phyloP scores from a whole-genome alignment of 2,888 invertebrate genomes.

The Ophion slaviceki region DNA sequence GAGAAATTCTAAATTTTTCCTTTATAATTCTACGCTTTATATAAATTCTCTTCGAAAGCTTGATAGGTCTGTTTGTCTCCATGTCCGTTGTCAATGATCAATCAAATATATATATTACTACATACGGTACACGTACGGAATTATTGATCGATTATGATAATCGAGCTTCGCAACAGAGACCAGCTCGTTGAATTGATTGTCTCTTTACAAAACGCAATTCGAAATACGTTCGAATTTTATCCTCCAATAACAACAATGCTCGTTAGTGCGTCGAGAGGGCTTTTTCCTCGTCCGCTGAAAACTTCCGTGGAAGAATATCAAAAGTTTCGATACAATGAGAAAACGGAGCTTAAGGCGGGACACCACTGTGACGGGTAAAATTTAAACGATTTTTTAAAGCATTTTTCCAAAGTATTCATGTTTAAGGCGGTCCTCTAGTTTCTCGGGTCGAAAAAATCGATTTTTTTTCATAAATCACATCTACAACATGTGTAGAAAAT shows the following conservation, averaged over 20 bases:
- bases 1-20: slow-evolving; percentile 15
- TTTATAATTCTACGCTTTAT: slow-evolving; percentile 19
- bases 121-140: slow-evolving; percentile 9
- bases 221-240: slow-evolving; percentile 53
- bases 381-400: no score
- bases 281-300: neutral
- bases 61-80: slow-evolving; percentile 39
- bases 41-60: slow-evolving; percentile 48
- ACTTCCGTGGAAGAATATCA: slow-evolving; percentile 26
- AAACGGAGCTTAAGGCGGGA: slow-evolving; percentile 44
- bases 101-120: slow-evolving; percentile 31
- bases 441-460: no score
- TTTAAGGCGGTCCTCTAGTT: no score
- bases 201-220: slow-evolving; percentile 79
- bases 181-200: slow-evolving; percentile 76
- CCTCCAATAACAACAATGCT: slow-evolving; percentile 41
- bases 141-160: slow-evolving; percentile 38
- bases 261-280: slow-evolving; percentile 6
- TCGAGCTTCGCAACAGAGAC: slow-evolving; percentile 57
- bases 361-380: no score
- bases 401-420: no score
- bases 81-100: slow-evolving; percentile 52
- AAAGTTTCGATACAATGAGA: slow-evolving; percentile 25
- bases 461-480: no score
- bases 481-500: no score